These are phyloP conservation scores for Ladona fulva DNA, from an alignment of 1,140 invertebrate species.

Conservation along the genomic window DNA sequence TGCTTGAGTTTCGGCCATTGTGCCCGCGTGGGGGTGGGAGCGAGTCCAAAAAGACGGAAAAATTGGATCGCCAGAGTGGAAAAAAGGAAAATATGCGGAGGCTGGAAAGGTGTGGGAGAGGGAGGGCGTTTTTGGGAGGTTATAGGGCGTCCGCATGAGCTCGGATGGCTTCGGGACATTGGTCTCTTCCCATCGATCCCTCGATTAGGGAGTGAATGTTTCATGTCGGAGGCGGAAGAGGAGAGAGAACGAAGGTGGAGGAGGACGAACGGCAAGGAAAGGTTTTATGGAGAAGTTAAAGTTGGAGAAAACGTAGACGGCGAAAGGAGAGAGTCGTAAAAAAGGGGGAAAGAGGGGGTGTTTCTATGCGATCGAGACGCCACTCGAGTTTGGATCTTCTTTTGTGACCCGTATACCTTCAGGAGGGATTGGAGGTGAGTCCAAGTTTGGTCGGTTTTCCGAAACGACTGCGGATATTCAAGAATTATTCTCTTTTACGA, in stretches of 20 bases:
- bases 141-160: no score
- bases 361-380: no score
- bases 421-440: no score
- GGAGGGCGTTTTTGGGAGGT: not conserved
- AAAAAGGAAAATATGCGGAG: not conserved
- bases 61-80: not conserved
- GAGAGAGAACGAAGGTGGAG: not conserved
- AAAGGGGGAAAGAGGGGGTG: not conserved
- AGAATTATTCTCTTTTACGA: no score
- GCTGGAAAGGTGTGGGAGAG: not conserved
- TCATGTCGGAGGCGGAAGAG: not conserved
- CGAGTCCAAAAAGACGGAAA: not conserved
- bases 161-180: no score
- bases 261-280: no score
- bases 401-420: no score
- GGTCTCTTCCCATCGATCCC: not conserved
- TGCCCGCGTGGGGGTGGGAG: no score
- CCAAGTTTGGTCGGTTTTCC: no score
- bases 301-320: not conserved
- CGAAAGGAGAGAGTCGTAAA: not conserved
- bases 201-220: not conserved
- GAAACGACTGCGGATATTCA: no score
- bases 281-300: not conserved
- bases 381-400: no score
- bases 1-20: not conserved